Evolutionary conservation across 2,113 vertebrate genomes (phyloP), one percentile per base, ranked within the genome.

Genomic region (Micromys minutus): DNA sequence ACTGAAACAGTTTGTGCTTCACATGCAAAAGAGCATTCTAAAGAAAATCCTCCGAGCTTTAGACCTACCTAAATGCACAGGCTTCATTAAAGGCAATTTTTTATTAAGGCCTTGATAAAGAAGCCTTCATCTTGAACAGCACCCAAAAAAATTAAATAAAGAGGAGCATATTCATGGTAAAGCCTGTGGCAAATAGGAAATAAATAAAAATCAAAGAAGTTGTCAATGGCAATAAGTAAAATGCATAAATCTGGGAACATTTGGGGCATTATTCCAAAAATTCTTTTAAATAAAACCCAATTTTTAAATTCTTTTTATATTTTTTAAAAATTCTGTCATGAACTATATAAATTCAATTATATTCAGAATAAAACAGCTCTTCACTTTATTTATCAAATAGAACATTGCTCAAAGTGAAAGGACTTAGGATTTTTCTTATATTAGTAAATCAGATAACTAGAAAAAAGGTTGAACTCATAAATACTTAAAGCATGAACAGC

Each of bases 1-100:
- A 97, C 86, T 92, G 71, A 97, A 94, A 97, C 17, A 94, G 87
- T 90, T 97, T 97, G 97, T 97, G 97, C 97, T 97, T 96, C 95
- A 96, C 94, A 97, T 76, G 90, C 97, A 97, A 97, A 94, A 96
- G 85, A 95, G 5, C 94, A 93, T 90, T 93, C 95, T 95, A 94
- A 94, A 52, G 47, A 95, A 93, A 89, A 90, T 74, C 80, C 77
- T 91, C 67, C 84, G 89, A 76, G 72, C 91, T 92, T 97, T 88
- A 96, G 93, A 97, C 72, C 95, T 92, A 96, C 88, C 94, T 93
- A 97, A 97, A 96, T 94, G 95, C 94, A 95, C 77, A 96, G 96
- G 90, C 89, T 97, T 98, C 96, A 91, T 94, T 93, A 96, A 96
- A 97, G 85, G 77, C 89, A 91, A 95, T 94, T 84, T 96, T 89